A percentile compares a stretch with the other conserved stretches of the same genome.
Evolutionary conservation across 2,113 vertebrate genomes (phyloP).

Genomic region (Alectura lathami): DNA sequence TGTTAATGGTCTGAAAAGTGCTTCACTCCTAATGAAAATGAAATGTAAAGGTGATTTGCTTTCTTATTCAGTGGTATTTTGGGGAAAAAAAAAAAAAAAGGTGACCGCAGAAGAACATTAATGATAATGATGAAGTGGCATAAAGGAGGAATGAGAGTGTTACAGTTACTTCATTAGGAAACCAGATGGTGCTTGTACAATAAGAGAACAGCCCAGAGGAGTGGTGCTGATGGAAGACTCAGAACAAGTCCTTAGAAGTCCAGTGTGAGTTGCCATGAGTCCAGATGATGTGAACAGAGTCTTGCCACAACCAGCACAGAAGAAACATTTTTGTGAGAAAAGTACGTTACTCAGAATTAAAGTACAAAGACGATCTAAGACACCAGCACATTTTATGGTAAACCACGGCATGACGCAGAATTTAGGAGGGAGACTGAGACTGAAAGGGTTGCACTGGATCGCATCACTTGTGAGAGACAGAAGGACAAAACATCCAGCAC

Average conservation of each 20-base stretch:
- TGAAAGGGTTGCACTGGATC: not conserved
- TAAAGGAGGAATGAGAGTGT: not conserved
- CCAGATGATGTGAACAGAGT: not conserved
- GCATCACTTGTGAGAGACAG: not conserved
- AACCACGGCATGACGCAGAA: not conserved
- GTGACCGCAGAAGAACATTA: not conserved
- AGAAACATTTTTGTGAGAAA: not conserved
- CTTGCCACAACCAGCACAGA: not conserved
- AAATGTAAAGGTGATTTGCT: constrained; percentile 37
- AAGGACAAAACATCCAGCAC: not conserved
- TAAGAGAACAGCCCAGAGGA: not conserved
- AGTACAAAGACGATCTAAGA: not conserved
- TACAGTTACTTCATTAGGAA: not conserved
- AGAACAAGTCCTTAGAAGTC: not conserved
- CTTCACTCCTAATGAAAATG: constrained; percentile 19
- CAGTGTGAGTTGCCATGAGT: not conserved
- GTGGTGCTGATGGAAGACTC: not conserved
- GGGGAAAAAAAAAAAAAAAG: not conserved
- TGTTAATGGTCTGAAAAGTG: constrained; percentile 39
- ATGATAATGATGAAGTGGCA: not conserved
- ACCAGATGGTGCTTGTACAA: not conserved
- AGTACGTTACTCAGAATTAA: not conserved
- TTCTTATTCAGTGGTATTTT: not conserved
- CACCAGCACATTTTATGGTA: not conserved
- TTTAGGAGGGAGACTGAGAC: not conserved